Base-by-base conservation (phyloP, 2,113 vertebrate species). In the Myocastor coypus region DNA sequence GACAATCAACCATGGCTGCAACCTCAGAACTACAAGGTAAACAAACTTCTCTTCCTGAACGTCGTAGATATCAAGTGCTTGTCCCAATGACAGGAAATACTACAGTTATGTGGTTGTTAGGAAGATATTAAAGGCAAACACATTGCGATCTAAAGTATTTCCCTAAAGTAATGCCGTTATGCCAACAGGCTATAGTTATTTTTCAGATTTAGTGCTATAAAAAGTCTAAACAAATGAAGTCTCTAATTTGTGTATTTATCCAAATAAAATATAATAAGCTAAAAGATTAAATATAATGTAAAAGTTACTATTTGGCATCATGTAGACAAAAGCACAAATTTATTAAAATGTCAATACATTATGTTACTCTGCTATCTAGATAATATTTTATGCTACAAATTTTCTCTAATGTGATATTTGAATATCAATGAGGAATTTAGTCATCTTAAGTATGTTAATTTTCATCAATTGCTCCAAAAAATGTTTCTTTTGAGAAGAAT, bases 251-350 rank as follows among this genome's bases (percentile, higher is more conserved):
- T 90, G 7, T 42, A 37, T 30, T 37, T 61, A 66, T 7, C 12
- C 6, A 61, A 19, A 20, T 83, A 83, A 0, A 73, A 83, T 93
- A 40, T 34, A 87, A 32, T 46, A 71, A 46, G 78, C 75, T 77
- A n/a, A 94, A 83, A 93, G 22, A 40, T 80, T 85, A 82, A 88
- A 96, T 78, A 73, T 92, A 71, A 30, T 83, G 20, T 20, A 64
- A 83, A 71, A 40, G 17, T 83, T 34, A 66, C 96, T 26, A 42
- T 87, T 94, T 93, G 61, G 22, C 24, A 89, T 84, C 46, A 92
- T 46, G 7, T 64, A 86, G 16, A 30, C 20, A 61, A 24, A 46
- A 92, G 12, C 63, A 28, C 0, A 91, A 88, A 69, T 7, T 30
- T 40, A 42, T 50, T 13, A 55, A n/a, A 85, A 96, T 73, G 78